These are phyloP conservation scores for Iguana delicatissima DNA, from an alignment of 2,797 vertebrate species.

Conservation along the genomic window DNA sequence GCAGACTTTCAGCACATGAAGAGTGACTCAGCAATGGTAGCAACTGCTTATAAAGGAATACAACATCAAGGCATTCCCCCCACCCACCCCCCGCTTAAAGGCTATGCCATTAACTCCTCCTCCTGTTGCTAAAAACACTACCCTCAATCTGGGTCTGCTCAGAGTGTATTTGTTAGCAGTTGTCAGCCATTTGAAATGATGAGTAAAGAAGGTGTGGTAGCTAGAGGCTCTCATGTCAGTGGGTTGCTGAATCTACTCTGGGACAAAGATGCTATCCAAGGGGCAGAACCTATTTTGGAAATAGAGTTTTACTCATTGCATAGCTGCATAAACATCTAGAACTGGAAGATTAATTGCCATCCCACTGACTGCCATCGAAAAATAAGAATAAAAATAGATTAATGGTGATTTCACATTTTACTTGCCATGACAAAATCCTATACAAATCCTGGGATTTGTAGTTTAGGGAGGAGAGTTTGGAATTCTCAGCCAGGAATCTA, in stretches of 20 bases:
- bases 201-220: not conserved
- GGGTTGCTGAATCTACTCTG: too few relatives aligned
- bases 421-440: too few relatives aligned
- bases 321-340: too few relatives aligned
- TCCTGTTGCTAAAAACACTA: conserved; percentile 22
- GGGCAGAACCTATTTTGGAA: too few relatives aligned
- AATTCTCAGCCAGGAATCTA: too few relatives aligned
- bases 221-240: too few relatives aligned
- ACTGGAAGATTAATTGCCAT: too few relatives aligned
- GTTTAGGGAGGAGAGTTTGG: too few relatives aligned
- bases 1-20: not conserved
- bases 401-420: not conserved
- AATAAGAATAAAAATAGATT: not conserved
- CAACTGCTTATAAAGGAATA: not conserved
- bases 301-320: too few relatives aligned
- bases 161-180: not conserved
- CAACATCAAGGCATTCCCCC: not conserved
- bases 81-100: not conserved
- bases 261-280: too few relatives aligned
- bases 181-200: not conserved
- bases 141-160: not conserved
- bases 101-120: not conserved
- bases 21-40: conserved; percentile 1
- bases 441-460: too few relatives aligned
- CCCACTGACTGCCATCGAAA: too few relatives aligned